Percentiles rank a stretch among this genome's conserved stretches.
Evolutionary conservation across 2,113 vertebrate species (phyloP).

Genomic region (Progne subis): DNA sequence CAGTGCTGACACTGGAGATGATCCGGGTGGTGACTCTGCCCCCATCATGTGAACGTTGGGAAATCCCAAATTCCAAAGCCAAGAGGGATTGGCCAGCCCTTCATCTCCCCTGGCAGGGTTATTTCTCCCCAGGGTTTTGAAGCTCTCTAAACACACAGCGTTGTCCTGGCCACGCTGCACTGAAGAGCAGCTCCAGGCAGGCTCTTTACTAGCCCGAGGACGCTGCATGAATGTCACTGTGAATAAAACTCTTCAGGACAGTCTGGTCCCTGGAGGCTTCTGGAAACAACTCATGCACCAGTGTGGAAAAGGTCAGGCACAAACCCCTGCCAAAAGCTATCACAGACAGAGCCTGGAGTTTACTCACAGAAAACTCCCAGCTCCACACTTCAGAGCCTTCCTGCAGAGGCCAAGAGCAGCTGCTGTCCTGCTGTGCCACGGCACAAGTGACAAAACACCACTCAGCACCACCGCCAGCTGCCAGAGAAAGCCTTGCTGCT

Average conservation of each 20-base stretch:
- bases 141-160: neutral
- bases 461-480: neutral
- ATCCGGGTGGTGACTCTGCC: neutral
- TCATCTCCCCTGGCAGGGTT: neutral
- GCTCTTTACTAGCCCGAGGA: neutral
- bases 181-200: neutral
- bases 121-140: neutral
- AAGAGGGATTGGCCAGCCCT: neutral
- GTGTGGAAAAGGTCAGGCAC: conserved; percentile 34
- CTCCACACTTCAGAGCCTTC: neutral
- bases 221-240: neutral
- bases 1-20: neutral
- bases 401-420: neutral
- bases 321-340: neutral
- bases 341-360: neutral
- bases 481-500: neutral
- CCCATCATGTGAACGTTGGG: neutral
- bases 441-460: neutral
- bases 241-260: conserved; percentile 38
- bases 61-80: conserved; percentile 12
- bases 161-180: neutral
- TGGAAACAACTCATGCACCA: conserved; percentile 10
- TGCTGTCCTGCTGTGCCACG: neutral
- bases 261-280: conserved; percentile 16
- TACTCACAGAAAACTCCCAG: neutral